Conservation (phyloP, 2,888 invertebrate species). For the Horisme vitalbata region DNA sequence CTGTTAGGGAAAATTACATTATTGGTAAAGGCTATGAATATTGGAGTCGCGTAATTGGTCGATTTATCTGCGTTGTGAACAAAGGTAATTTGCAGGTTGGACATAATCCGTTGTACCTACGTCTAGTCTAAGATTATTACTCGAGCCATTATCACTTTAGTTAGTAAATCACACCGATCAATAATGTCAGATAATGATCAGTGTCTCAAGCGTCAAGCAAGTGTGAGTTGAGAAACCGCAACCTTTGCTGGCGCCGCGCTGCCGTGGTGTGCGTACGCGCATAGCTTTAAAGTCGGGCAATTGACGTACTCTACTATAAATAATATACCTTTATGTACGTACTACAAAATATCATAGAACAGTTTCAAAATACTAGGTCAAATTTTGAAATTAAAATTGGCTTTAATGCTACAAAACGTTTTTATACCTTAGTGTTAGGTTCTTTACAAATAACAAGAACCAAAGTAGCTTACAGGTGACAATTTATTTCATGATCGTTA, state of each 20-base stretch:
- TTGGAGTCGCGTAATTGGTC: slow-evolving; percentile 36
- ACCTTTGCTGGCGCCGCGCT: slow-evolving; percentile 43
- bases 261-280: slow-evolving; percentile 20
- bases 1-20: no score
- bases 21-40: slow-evolving; percentile 23
- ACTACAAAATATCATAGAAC: slow-evolving; percentile 20
- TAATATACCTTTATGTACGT: slow-evolving; percentile 16
- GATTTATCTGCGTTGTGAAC: slow-evolving; percentile 42
- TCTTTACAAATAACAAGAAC: background rate
- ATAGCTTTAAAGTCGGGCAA: slow-evolving; percentile 17
- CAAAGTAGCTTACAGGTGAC: slow-evolving; percentile 13
- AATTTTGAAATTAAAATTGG: slow-evolving; percentile 31
- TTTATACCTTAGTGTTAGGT: background rate
- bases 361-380: slow-evolving; percentile 18
- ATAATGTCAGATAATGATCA: slow-evolving; percentile 70
- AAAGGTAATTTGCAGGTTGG: slow-evolving; percentile 55
- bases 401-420: slow-evolving; percentile 18
- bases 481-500: slow-evolving; percentile 24
- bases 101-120: slow-evolving; percentile 35
- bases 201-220: slow-evolving; percentile 57
- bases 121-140: slow-evolving; percentile 55
- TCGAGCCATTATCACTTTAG: slow-evolving; percentile 68
- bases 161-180: slow-evolving; percentile 67
- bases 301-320: slow-evolving; percentile 24
- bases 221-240: slow-evolving; percentile 67